Evolutionary conservation across 1,140 invertebrate species (phyloP), one percentile per base, ranked within the genome.

Genomic region (Arctopsyche grandis): DNA sequence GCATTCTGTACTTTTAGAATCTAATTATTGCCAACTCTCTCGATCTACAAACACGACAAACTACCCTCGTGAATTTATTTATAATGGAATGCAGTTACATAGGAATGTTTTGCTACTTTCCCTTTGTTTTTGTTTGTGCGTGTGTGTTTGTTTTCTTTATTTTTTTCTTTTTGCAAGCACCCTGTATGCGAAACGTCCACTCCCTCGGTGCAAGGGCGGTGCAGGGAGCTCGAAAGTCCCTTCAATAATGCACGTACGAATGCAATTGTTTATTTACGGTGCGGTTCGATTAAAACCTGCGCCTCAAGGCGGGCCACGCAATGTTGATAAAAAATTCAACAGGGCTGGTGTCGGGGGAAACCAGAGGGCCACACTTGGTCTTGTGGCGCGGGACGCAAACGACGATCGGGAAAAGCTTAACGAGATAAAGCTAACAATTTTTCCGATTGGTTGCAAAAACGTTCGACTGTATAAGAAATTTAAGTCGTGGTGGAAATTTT

Each of bases 241-340:
- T 60, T 60, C 56, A 60, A 60, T 60, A 60, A 60, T 60, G 56
- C 56, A 60, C 56, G 56, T 60, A 60, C 56, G 56, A 60, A 60
- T 60, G 56, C 56, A 60, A 60, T 60, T 60, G 56, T 60, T 60
- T 60, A 60, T 60, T 60, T 60, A 60, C 16, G 16, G 56, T 16
- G 56, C 1, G 56, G 56, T 60, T 60, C 56, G 56, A 60, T 60
- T 60, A 60, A 60, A 60, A 60, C 56, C 56, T 3, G n/a, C 56
- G 56, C 56, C 56, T 21, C 56, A 38, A 38, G 29, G 29, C 3
- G 29, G 7, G 29, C 29, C 29, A 38, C 29, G 29, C 29, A 38
- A 38, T 38, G 7, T 38, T 38, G 56, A 60, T 60, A 21, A 60
- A 60, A 60, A 60, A 60, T 60, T 60, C 56, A 60, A 60, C 12